Evolutionary conservation across 2,888 invertebrate species (phyloP).

Genomic region (Podabrus alpinus): DNA sequence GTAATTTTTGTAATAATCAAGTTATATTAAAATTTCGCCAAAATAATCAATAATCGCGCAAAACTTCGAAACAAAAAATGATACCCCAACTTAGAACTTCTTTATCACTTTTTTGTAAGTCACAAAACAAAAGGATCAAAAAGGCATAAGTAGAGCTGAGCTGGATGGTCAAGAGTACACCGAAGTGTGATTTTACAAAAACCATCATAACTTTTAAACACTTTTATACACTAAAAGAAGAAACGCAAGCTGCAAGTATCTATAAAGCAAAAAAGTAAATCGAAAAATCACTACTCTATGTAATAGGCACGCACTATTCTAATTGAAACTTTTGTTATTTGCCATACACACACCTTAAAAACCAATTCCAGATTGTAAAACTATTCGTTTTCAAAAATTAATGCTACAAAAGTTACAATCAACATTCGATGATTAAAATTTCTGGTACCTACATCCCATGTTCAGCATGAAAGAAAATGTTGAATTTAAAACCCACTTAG

Average conservation of each 20-base stretch:
- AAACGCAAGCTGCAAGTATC: background rate
- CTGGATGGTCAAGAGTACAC: no score
- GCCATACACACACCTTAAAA: constrained; percentile 40
- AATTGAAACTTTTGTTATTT: constrained; percentile 18
- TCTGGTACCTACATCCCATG: constrained; percentile 52
- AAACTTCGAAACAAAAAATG: no score
- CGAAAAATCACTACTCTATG: constrained; percentile 16
- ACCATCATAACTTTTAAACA: background rate
- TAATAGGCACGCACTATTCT: constrained; percentile 29
- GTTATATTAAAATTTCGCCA: no score
- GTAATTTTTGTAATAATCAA: no score
- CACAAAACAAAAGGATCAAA: no score
- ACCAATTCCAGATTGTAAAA: constrained; percentile 26
- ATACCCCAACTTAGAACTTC: no score
- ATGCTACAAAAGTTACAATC: constrained; percentile 39
- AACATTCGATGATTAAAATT: constrained; percentile 56
- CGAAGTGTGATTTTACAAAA: background rate
- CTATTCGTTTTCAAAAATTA: constrained; percentile 10
- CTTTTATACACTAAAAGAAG: background rate
- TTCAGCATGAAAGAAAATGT: constrained; percentile 51
- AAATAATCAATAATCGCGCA: no score
- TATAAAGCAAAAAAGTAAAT: background rate
- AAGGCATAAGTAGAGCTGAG: no score
- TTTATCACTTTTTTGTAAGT: no score
- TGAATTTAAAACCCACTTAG: constrained; percentile 12